Evolutionary conservation across 1,140 invertebrate species (phyloP), one percentile per base, ranked within the genome.

Genomic region (Pantala flavescens): DNA sequence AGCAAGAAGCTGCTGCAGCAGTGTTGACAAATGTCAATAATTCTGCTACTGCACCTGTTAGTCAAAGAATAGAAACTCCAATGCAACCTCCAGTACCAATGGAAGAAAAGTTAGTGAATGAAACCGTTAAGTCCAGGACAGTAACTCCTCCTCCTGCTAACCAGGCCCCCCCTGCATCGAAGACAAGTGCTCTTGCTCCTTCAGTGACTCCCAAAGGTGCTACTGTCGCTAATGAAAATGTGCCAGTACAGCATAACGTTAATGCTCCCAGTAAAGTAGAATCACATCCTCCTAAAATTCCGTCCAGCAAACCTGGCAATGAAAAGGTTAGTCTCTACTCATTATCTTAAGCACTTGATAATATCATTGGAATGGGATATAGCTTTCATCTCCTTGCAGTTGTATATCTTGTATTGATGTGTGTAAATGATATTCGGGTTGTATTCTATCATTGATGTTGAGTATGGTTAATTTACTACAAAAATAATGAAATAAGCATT

Each of bases 41-140:
- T 10, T n/a, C 72, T 74, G 12, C 24, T 0, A 23, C 28, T 79
- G 81, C 49, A 70, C 49, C 23, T 55, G 71, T 74, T 21, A 78
- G 74, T 16, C 43, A 72, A 36, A 24, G 74, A 63, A 42, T 72
- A 36, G 24, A 28, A n/a, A 28, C 71, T 28, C 71, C 71, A 36
- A 24, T 72, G 24, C 9, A n/a, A 16, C 23, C 24, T 28, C 19
- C 71, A 0, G 3, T 24, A 0, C 11, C 24, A 28, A n/a, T 72
- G 24, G 23, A n/a, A 28, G 71, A 72, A 21, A 42, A 72, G 21
- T 0, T 42, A 9, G 24, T 42, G 42, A 24, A 72, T 72, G 71
- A 63, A 21, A 36, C 28, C 28, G 12, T 14, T 16, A 63, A 63
- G 49, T 63, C n/a, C 16, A 3, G 49, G 49, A 63, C 49, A 21